These are phyloP conservation scores for Watsonalla binaria DNA, from an alignment of 2,888 invertebrate species.

Conservation along the genomic window DNA sequence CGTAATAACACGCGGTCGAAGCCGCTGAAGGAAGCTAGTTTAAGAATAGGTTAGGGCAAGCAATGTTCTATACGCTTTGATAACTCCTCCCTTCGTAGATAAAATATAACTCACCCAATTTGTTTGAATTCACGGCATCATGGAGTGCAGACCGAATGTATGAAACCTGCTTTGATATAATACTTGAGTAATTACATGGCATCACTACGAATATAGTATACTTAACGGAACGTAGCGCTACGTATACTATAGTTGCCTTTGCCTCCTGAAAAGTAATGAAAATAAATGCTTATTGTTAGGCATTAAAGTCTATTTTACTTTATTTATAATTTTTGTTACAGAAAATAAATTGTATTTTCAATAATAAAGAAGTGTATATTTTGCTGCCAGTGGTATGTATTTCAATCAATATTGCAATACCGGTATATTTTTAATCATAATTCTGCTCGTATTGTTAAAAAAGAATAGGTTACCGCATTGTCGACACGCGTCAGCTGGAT, in stretches of 20 bases:
- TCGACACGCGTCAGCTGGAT: constrained; percentile 30
- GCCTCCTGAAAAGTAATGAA: constrained; percentile 19
- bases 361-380: too few relatives aligned
- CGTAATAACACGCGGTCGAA: too few relatives aligned
- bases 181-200: constrained; percentile 52
- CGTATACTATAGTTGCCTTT: constrained; percentile 25
- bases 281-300: not conserved
- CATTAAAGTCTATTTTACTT: not conserved
- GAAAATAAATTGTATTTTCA: too few relatives aligned
- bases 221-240: constrained; percentile 40
- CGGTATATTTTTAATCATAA: too few relatives aligned
- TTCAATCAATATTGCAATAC: too few relatives aligned
- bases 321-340: too few relatives aligned
- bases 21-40: too few relatives aligned
- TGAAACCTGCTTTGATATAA: constrained; percentile 43
- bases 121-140: constrained; percentile 44
- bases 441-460: too few relatives aligned
- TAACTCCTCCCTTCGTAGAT: too few relatives aligned
- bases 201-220: constrained; percentile 43
- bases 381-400: too few relatives aligned
- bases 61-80: too few relatives aligned
- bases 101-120: constrained; percentile 33
- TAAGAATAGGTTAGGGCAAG: too few relatives aligned
- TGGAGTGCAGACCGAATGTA: constrained; percentile 49
- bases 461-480: constrained; percentile 23